Conservation (phyloP, 2,113 vertebrate genomes). For the human region DNA sequence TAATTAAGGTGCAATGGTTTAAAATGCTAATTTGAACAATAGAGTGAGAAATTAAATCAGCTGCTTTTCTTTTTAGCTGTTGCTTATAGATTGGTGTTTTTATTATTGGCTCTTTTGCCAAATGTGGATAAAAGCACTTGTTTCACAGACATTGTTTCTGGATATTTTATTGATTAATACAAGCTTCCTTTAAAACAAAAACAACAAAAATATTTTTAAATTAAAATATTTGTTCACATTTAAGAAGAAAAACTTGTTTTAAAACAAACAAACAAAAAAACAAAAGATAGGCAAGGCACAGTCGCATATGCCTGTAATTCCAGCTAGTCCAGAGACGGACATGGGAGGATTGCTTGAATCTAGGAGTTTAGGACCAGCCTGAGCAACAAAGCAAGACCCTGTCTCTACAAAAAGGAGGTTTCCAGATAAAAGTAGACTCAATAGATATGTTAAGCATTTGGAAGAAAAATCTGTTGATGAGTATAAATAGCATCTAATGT, state of each 20-base stretch:
- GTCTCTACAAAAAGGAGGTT: not conserved
- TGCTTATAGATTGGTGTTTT: not conserved
- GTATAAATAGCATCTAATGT: not conserved
- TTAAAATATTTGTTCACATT: slow-evolving; percentile 32
- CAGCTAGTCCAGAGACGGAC: too few species aligned
- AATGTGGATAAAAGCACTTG: not conserved
- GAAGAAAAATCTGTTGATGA: not conserved
- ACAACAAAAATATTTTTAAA: not conserved
- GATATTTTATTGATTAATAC: not conserved
- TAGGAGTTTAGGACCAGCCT: too few species aligned
- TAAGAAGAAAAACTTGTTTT: not conserved
- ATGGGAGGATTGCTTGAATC: too few species aligned
- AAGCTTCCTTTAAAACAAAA: not conserved
- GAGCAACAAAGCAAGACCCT: too few species aligned
- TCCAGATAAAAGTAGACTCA: not conserved
- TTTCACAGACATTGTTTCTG: not conserved
- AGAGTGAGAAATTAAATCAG: slow-evolving; percentile 5
- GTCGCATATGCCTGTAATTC: too few species aligned
- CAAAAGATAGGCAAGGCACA: not conserved
- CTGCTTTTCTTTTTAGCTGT: not conserved
- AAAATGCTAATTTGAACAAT: not conserved
- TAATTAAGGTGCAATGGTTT: not conserved
- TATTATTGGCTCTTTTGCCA: not conserved
- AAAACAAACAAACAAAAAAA: not conserved
- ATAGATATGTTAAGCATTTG: not conserved